Percentiles rank a stretch among this genome's conserved stretches.
Evolutionary conservation across 35 echinoderm and acorn worm species (phyloP).

Genomic region (Ophiothrix spiculata): DNA sequence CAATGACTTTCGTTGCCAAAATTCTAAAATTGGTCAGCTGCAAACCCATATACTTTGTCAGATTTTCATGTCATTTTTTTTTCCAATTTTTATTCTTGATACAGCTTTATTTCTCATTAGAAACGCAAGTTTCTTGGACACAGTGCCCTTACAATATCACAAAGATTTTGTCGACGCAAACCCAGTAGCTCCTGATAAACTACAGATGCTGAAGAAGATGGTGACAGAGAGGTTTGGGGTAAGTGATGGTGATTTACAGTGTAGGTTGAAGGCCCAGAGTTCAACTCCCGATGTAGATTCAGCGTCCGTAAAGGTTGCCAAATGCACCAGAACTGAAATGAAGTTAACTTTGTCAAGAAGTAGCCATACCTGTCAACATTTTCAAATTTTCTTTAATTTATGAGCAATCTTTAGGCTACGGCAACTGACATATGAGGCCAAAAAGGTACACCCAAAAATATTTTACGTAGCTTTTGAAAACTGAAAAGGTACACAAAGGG

Average conservation of each 20-base stretch:
- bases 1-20: too few species aligned
- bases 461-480: not conserved
- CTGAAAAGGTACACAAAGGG: not conserved
- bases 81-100: too few species aligned
- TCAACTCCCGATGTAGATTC: too few species aligned
- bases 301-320: too few species aligned
- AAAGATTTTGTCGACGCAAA: constrained; percentile 87
- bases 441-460: too few species aligned
- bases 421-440: too few species aligned
- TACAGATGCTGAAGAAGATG: constrained; percentile 93
- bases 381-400: not conserved
- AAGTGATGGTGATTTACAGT: constrained; percentile 4
- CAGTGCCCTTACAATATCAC: constrained; percentile 50
- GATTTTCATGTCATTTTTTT: not conserved
- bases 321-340: too few species aligned
- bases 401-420: not conserved
- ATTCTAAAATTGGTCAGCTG: too few species aligned
- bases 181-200: constrained; percentile 83
- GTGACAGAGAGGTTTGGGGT: constrained; percentile 80
- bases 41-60: too few species aligned
- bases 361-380: not conserved
- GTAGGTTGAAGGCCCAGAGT: not conserved
- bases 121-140: constrained; percentile 61
- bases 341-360: not conserved
- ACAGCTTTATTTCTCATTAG: constrained; percentile 83